phyloP scores from a whole-genome alignment of 2,113 vertebrate species.

The Mola mola region DNA sequence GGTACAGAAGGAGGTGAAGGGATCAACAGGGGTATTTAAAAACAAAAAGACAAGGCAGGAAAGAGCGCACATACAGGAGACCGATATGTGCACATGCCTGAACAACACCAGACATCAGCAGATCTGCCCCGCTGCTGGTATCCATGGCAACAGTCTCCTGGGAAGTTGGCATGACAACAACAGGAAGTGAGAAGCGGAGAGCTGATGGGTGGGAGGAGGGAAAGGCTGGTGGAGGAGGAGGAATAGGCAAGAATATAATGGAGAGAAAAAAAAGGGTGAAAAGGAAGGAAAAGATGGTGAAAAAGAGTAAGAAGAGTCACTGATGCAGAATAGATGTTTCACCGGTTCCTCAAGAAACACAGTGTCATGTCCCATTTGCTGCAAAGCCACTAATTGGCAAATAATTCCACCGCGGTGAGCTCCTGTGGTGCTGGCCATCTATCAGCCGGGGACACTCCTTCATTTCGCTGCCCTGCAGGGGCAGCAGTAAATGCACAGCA shows the following conservation, averaged over 20 bases:
- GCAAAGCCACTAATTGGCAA: conserved; percentile 8
- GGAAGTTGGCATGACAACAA: conserved; percentile 84
- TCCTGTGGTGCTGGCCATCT: conserved; percentile 31
- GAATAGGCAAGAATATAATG: background rate
- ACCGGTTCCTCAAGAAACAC: conserved; percentile 1
- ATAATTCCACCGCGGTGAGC: conserved; percentile 38
- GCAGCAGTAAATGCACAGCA: conserved; percentile 59
- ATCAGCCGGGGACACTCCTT: conserved; percentile 16
- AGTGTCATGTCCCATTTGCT: conserved; percentile 20
- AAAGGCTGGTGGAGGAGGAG: conserved; percentile 4
- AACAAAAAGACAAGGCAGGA: background rate
- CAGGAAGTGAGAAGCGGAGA: conserved; percentile 49
- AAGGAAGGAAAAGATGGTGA: background rate
- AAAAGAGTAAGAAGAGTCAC: background rate
- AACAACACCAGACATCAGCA: conserved; percentile 87
- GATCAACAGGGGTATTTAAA: background rate
- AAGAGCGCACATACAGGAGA: conserved; percentile 47
- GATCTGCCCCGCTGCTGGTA: conserved; percentile 84
- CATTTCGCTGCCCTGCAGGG: conserved; percentile 33
- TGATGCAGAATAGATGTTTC: background rate
- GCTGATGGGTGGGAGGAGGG: conserved; percentile 1
- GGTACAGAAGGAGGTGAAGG: background rate
- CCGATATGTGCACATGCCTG: conserved; percentile 71
- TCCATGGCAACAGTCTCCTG: conserved; percentile 92
- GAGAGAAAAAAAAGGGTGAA: background rate